phyloP scores from a whole-genome alignment of 2,113 vertebrate genomes.

The Dasyornis broadbenti region DNA sequence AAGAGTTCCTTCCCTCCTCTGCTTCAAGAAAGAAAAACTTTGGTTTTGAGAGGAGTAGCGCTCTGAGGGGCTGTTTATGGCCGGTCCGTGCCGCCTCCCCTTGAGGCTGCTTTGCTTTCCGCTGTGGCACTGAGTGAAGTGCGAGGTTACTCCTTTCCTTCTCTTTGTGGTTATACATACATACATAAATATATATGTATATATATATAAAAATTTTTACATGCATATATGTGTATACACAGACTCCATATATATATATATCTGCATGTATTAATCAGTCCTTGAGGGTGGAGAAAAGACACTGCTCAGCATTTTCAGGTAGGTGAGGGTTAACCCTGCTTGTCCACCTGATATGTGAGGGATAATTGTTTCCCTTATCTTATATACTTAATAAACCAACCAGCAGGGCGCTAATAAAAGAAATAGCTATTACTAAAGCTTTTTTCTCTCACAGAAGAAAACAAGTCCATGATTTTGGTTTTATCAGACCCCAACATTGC shows the following conservation, averaged over 20 bases:
- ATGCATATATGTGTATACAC: fast-evolving
- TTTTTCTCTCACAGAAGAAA: neutral
- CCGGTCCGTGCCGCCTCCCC: fast-evolving
- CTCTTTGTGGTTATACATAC: fast-evolving
- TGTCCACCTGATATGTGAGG: neutral
- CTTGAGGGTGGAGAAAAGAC: too few relatives aligned
- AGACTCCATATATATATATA: fast-evolving
- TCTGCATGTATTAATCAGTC: fast-evolving
- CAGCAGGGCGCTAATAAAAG: conserved; percentile 11
- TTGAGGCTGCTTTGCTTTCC: fast-evolving
- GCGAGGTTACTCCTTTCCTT: fast-evolving
- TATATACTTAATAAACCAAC: neutral
- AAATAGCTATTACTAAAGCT: neutral
- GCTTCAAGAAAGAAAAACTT: fast-evolving
- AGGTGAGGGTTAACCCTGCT: neutral
- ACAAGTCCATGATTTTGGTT: neutral
- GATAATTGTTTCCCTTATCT: neutral
- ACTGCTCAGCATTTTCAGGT: neutral
- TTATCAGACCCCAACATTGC: neutral
- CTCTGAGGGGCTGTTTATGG: fast-evolving
- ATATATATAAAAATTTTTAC: fast-evolving
- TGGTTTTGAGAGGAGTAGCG: fast-evolving
- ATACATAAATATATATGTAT: fast-evolving
- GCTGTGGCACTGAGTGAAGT: fast-evolving
- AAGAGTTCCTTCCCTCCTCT: fast-evolving